These are phyloP conservation scores for Netelia melanura DNA, from an alignment of 2,888 invertebrate species.

Conservation along the genomic window DNA sequence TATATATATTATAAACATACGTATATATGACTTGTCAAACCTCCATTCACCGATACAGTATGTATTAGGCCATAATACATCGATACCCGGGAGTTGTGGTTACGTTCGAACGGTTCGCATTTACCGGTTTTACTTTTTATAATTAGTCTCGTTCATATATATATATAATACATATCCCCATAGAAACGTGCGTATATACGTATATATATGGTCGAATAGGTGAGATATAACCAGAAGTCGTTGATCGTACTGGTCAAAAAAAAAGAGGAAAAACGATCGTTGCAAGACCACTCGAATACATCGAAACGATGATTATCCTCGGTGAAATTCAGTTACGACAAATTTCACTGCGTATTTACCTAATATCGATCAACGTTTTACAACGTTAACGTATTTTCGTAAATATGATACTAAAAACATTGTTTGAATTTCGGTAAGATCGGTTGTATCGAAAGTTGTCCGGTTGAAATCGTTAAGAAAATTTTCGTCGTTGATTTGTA, in stretches of 20 bases:
- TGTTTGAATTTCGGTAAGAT: neutral
- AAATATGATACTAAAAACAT: too few species aligned
- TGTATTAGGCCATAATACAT: conserved; percentile 40
- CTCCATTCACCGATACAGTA: conserved; percentile 54
- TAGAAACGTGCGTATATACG: neutral
- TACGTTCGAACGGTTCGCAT: conserved; percentile 56
- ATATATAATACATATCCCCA: neutral
- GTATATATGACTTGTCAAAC: conserved; percentile 34
- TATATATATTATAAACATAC: neutral
- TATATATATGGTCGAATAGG: conserved; percentile 6
- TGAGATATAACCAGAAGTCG: conserved; percentile 4
- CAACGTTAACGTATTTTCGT: neutral
- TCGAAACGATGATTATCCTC: conserved; percentile 18
- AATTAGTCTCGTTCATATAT: conserved; percentile 36
- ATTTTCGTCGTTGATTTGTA: neutral
- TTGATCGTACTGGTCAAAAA: conserved; percentile 2
- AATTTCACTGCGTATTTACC: conserved; percentile 1
- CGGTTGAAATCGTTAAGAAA: neutral
- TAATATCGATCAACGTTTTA: neutral
- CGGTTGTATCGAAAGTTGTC: neutral
- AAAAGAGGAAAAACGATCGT: neutral
- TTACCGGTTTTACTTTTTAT: conserved; percentile 52
- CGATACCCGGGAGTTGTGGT: conserved; percentile 39
- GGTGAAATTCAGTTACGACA: conserved; percentile 20
- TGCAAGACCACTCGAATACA: neutral